Evolutionary conservation across 2,113 vertebrate species (phyloP).

Genomic region (Hippocampus mohnikei): DNA sequence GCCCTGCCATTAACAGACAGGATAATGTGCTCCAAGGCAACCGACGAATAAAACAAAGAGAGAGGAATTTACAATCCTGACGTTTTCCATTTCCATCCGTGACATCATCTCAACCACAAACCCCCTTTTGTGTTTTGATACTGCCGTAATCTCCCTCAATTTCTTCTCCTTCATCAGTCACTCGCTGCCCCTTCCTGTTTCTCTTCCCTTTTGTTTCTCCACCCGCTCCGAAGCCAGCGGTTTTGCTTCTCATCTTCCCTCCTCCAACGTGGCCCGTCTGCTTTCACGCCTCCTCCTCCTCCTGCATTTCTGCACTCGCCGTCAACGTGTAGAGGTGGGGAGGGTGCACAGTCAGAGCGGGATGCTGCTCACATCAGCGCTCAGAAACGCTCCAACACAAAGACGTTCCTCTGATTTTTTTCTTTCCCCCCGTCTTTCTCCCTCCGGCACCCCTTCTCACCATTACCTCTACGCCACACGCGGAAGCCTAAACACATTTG

Average conservation of each 20-base stretch:
- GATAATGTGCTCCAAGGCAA: background rate
- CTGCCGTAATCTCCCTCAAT: background rate
- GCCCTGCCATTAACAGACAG: background rate
- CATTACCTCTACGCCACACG: conserved; percentile 33
- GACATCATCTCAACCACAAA: background rate
- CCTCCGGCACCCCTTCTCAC: conserved; percentile 23
- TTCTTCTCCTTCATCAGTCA: conserved; percentile 17
- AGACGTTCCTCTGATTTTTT: conserved; percentile 42
- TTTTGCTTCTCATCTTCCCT: background rate
- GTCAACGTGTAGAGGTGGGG: conserved; percentile 13
- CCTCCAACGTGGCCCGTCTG: conserved; percentile 20
- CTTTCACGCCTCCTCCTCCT: conserved; percentile 38
- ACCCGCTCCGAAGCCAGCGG: conserved; percentile 43
- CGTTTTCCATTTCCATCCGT: background rate
- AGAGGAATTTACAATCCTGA: background rate
- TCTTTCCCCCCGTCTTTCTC: background rate
- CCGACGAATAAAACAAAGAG: background rate
- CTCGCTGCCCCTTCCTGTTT: conserved; percentile 1
- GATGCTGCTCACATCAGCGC: conserved; percentile 49
- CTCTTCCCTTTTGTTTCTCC: conserved; percentile 23
- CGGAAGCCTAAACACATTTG: conserved; percentile 16
- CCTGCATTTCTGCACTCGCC: conserved; percentile 34
- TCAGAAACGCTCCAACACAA: conserved; percentile 55
- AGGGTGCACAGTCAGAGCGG: conserved; percentile 37
- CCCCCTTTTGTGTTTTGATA: background rate